Conservation (phyloP, 2,888 invertebrate species). For the Chaetogeoica ovagalla region DNA sequence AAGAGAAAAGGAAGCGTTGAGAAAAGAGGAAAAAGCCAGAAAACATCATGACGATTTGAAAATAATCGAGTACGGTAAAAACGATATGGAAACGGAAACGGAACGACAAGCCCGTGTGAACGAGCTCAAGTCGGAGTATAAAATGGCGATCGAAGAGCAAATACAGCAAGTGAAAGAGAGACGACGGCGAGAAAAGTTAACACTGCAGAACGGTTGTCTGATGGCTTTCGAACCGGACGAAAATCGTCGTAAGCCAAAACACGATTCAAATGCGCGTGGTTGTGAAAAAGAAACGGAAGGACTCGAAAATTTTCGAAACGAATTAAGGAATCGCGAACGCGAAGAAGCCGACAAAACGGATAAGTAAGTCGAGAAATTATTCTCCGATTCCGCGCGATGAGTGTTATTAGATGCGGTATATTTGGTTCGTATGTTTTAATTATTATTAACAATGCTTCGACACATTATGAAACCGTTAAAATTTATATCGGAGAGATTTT, state of each 20-base stretch:
- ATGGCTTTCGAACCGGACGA: not conserved
- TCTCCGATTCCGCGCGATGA: too few relatives aligned
- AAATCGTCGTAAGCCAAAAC: not conserved
- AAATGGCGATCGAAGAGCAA: slow-evolving; percentile 19
- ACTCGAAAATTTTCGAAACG: not conserved
- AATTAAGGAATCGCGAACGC: not conserved
- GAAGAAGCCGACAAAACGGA: not conserved
- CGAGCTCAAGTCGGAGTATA: not conserved
- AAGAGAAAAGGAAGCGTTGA: slow-evolving; percentile 29
- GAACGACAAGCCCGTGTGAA: not conserved
- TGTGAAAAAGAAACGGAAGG: not conserved
- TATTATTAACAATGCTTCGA: too few relatives aligned
- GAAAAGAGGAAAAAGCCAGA: slow-evolving; percentile 15
- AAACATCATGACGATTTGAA: slow-evolving; percentile 5
- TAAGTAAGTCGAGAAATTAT: not conserved
- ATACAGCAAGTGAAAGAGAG: not conserved
- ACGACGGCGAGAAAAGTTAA: not conserved
- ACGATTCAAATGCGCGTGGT: not conserved
- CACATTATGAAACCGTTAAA: too few relatives aligned
- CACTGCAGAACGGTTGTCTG: too few relatives aligned
- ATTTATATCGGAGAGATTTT: too few relatives aligned
- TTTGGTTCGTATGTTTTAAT: too few relatives aligned
- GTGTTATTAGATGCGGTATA: not conserved
- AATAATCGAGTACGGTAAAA: not conserved
- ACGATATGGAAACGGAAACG: not conserved